phyloP scores from a whole-genome alignment of 2,797 vertebrate species.

The Liasis olivaceus region DNA sequence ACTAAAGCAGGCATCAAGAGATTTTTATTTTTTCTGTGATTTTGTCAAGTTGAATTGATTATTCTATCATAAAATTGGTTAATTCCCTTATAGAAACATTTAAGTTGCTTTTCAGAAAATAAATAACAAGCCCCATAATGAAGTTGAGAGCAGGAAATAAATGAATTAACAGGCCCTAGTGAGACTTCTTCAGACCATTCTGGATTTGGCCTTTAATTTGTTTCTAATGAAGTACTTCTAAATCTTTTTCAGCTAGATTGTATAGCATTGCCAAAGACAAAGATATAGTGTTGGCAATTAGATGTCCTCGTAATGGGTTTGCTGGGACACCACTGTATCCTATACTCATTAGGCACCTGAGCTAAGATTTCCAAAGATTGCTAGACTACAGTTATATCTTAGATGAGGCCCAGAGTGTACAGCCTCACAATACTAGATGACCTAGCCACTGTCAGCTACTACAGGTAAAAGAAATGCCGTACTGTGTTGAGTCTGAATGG shows the following conservation, averaged over 20 bases:
- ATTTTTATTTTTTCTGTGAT: background rate
- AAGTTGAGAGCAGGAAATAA: background rate
- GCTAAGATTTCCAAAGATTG: background rate
- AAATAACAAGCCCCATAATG: background rate
- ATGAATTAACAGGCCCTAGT: background rate
- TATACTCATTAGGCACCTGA: background rate
- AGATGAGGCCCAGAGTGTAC: background rate
- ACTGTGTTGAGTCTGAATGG: background rate
- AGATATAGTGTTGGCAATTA: background rate
- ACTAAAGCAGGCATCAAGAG: conserved; percentile 32
- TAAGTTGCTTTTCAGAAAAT: conserved; percentile 16
- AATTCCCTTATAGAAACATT: conserved; percentile 22
- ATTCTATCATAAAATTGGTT: conserved; percentile 19
- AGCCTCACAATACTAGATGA: background rate
- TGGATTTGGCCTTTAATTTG: background rate
- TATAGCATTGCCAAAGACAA: background rate
- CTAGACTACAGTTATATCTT: background rate
- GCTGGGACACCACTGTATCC: background rate
- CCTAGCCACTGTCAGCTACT: background rate
- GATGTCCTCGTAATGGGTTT: background rate
- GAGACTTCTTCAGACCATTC: background rate
- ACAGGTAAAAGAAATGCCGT: background rate
- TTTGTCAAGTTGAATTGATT: conserved; percentile 31
- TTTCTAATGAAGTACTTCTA: background rate
- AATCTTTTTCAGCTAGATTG: background rate